A percentile compares a stretch with the other conserved stretches of the same genome.
Conservation (phyloP, 2,797 vertebrate species). For the Avahi laniger region DNA sequence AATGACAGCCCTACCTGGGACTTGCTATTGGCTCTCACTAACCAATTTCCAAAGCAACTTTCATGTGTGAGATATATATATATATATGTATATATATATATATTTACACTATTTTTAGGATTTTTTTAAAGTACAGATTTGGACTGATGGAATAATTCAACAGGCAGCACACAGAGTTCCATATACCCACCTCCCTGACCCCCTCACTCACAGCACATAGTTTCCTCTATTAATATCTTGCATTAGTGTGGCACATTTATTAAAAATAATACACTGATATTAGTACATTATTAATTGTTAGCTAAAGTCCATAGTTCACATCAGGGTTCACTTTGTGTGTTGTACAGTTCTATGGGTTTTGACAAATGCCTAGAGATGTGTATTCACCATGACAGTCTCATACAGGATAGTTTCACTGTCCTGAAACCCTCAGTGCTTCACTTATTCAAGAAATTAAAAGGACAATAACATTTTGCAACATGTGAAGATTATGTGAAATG, state of each 20-base stretch:
- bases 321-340: not conserved
- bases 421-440: not conserved
- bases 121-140: not conserved
- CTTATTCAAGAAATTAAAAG: conserved; percentile 24
- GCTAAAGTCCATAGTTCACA: not conserved
- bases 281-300: not conserved
- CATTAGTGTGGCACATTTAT: not conserved
- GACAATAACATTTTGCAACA: not conserved
- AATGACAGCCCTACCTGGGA: not conserved
- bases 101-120: not conserved
- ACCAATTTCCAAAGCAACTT: not conserved
- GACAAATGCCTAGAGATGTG: not conserved
- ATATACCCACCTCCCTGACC: not conserved
- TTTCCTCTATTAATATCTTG: not conserved
- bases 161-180: not conserved
- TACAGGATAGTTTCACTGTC: not conserved
- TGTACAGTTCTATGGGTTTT: not conserved
- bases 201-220: not conserved
- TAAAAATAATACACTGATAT: not conserved
- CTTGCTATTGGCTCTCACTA: not conserved
- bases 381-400: not conserved
- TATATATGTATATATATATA: not conserved
- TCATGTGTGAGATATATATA: not conserved
- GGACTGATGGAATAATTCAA: not conserved
- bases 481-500: not conserved